A percentile compares a stretch with the other conserved stretches of the same genome.
Conservation (phyloP, 2,888 invertebrate species). For the Enoplolaimus lenunculus region DNA sequence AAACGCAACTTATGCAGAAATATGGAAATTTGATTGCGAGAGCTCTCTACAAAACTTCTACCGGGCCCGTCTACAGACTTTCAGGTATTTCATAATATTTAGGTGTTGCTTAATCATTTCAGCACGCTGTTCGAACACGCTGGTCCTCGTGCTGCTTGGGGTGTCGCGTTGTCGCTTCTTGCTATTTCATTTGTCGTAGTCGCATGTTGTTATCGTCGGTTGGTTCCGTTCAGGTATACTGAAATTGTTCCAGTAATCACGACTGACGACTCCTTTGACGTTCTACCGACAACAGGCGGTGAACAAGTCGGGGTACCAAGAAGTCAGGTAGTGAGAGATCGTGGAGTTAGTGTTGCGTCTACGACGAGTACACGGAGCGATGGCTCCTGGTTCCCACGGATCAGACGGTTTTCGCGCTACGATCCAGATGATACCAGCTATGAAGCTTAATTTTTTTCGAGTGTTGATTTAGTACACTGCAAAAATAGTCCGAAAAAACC, state of each 20-base stretch:
- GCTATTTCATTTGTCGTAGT: neutral
- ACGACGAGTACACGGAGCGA: neutral
- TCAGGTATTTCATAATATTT: too few relatives aligned
- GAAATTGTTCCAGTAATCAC: neutral
- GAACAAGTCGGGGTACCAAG: neutral
- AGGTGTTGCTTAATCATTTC: neutral
- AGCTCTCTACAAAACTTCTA: too few relatives aligned
- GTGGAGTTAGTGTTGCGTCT: neutral
- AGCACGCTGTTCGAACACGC: neutral
- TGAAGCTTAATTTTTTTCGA: neutral
- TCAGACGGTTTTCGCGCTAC: neutral
- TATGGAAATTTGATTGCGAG: too few relatives aligned
- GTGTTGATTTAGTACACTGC: too few relatives aligned
- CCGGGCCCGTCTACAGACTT: too few relatives aligned
- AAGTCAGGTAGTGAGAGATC: neutral
- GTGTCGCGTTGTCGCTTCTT: neutral
- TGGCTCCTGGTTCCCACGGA: neutral
- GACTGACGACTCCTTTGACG: neutral
- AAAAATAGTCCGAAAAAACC: too few relatives aligned
- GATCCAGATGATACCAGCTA: neutral
- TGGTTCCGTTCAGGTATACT: neutral
- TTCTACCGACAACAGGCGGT: neutral
- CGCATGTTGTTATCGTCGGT: neutral
- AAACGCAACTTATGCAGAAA: too few relatives aligned
- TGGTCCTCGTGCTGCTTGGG: neutral